Evolutionary conservation across 2,797 vertebrate genomes (phyloP).

Genomic region (Todus mexicanus): DNA sequence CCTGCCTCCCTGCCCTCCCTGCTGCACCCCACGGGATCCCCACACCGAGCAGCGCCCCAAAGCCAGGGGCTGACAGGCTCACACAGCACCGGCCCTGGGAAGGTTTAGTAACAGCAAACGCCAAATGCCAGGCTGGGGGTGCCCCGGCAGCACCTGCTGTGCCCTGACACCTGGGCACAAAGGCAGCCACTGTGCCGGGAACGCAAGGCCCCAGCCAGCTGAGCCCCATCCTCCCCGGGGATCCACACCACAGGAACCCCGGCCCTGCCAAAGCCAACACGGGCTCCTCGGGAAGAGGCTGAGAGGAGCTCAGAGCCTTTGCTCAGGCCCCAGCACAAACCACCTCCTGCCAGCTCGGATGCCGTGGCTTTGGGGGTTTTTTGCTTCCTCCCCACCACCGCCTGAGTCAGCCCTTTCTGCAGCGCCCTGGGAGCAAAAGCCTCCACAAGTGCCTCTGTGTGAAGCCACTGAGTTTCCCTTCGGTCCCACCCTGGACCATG

Average conservation of each 20-base stretch:
- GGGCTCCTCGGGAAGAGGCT: neutral
- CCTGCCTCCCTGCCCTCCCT: neutral
- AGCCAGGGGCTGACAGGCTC: rapidly evolving
- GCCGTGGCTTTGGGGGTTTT: neutral
- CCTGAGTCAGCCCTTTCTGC: conserved; percentile 9
- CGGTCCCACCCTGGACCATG: rapidly evolving
- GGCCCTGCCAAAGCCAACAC: neutral
- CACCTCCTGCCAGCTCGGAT: conserved; percentile 27
- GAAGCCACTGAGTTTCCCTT: neutral
- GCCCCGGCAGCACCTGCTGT: neutral
- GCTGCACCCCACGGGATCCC: rapidly evolving
- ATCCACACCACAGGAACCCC: neutral
- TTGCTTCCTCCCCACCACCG: neutral
- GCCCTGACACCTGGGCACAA: neutral
- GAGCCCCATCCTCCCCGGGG: neutral
- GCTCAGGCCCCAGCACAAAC: neutral
- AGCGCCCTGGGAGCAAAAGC: neutral
- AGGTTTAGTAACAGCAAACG: rapidly evolving
- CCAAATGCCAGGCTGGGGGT: rapidly evolving
- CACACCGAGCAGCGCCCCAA: neutral
- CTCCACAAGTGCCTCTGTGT: rapidly evolving
- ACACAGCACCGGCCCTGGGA: rapidly evolving
- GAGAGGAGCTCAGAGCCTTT: neutral
- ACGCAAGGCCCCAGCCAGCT: neutral
- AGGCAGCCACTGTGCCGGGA: neutral